Percentiles rank a stretch among this genome's conserved stretches.
phyloP scores from a whole-genome alignment of 1,140 invertebrate genomes.

The Tribolium madens region DNA sequence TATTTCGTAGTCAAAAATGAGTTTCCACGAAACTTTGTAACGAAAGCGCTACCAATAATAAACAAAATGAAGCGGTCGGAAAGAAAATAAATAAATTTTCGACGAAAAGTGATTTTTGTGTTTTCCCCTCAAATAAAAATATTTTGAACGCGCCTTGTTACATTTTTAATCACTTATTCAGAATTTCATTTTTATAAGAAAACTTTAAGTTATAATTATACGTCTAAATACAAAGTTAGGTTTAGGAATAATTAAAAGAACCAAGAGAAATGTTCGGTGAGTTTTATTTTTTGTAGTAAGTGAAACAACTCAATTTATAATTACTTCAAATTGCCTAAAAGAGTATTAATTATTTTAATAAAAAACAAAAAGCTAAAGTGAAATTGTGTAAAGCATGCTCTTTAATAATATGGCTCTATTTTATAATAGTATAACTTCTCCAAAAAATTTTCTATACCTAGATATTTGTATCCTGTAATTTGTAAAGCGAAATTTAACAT shows the following conservation, averaged over 20 bases:
- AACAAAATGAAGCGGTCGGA: slow-evolving; percentile 1
- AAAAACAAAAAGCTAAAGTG: too few relatives aligned
- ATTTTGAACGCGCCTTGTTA: neutral
- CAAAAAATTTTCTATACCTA: too few relatives aligned
- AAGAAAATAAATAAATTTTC: slow-evolving; percentile 7
- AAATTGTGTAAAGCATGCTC: too few relatives aligned
- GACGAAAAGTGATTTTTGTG: neutral
- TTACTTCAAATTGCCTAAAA: neutral
- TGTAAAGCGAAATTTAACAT: too few relatives aligned
- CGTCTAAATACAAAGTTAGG: neutral
- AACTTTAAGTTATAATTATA: neutral
- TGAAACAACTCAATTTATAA: neutral
- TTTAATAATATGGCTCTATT: too few relatives aligned
- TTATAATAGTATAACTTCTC: too few relatives aligned
- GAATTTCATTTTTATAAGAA: neutral
- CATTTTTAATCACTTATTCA: slow-evolving; percentile 4
- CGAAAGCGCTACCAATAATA: neutral
- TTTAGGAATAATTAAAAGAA: neutral
- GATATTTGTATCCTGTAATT: too few relatives aligned
- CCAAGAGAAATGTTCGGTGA: neutral
- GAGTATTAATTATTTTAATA: neutral
- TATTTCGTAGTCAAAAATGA: neutral
- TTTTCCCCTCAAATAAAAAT: neutral
- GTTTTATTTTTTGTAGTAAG: neutral
- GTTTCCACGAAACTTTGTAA: slow-evolving; percentile 6